Evolutionary conservation across 2,113 vertebrate species (phyloP).

Genomic region (Megalops atlanticus): DNA sequence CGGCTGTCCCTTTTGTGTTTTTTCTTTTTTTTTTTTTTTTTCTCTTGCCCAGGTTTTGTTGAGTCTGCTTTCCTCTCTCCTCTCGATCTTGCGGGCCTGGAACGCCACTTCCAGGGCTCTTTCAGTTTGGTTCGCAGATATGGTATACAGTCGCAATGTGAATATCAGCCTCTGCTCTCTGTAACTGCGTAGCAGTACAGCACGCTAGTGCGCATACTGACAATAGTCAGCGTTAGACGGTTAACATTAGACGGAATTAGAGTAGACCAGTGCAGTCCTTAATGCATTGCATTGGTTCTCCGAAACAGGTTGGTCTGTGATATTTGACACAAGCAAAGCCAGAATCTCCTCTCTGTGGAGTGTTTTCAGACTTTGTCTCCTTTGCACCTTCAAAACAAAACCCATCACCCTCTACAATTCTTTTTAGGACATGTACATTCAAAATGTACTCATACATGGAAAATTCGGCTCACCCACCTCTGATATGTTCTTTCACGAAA

Average conservation of each 20-base stretch:
- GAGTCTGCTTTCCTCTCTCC: slow-evolving; percentile 88
- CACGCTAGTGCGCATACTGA: neutral
- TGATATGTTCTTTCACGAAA: too few relatives aligned
- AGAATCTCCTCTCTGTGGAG: neutral
- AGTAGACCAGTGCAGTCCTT: neutral
- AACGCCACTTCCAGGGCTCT: slow-evolving; percentile 81
- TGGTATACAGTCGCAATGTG: slow-evolving; percentile 76
- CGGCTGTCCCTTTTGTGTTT: slow-evolving; percentile 52
- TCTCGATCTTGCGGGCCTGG: slow-evolving; percentile 89
- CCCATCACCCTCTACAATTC: neutral
- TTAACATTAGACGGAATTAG: slow-evolving; percentile 7
- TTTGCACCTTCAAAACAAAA: neutral
- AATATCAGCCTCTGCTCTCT: slow-evolving; percentile 57
- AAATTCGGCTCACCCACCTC: too few relatives aligned
- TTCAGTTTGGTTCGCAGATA: slow-evolving; percentile 80
- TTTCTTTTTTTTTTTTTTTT: slow-evolving; percentile 63
- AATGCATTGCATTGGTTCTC: neutral
- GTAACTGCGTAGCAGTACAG: neutral
- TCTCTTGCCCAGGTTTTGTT: slow-evolving; percentile 83
- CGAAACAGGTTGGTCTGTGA: neutral
- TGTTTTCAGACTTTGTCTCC: neutral
- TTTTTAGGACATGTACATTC: too few relatives aligned
- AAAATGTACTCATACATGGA: too few relatives aligned
- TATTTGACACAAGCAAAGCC: slow-evolving; percentile 2
- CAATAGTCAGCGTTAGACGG: neutral